A percentile compares a stretch with the other conserved stretches of the same genome.
phyloP scores from a whole-genome alignment of 2,113 vertebrate species.

The Salvelinus fontinalis region DNA sequence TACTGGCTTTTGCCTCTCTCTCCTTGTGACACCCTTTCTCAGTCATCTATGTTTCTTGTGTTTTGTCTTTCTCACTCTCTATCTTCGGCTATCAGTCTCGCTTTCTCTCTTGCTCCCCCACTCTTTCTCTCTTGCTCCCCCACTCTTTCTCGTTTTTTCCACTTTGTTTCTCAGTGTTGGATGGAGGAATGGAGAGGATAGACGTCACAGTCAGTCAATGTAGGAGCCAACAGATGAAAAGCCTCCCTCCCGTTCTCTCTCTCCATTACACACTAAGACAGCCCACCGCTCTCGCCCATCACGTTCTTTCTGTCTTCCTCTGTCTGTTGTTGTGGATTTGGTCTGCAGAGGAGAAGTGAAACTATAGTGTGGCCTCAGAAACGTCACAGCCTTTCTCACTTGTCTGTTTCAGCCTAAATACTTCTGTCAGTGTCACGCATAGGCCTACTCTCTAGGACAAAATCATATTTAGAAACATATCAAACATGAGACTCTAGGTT shows the following conservation, averaged over 20 bases:
- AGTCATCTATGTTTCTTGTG: too few species aligned
- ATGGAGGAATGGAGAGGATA: slow-evolving; percentile 31
- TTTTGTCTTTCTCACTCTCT: too few species aligned
- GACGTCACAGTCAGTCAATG: slow-evolving; percentile 49
- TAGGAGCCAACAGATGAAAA: slow-evolving; percentile 24
- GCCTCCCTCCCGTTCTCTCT: background rate
- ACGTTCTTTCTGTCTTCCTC: background rate
- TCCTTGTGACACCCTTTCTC: background rate
- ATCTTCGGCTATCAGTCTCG: too few species aligned
- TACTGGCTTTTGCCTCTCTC: background rate
- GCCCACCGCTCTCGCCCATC: slow-evolving; percentile 1
- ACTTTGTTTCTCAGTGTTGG: background rate
- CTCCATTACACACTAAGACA: slow-evolving; percentile 2
- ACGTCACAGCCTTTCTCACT: slow-evolving; percentile 8
- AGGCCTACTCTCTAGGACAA: background rate
- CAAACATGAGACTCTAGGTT: background rate
- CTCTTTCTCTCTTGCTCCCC: background rate
- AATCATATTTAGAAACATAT: background rate
- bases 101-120: background rate
- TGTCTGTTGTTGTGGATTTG: slow-evolving; percentile 42
- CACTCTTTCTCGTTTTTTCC: background rate
- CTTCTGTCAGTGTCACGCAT: background rate
- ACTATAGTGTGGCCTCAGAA: slow-evolving; percentile 46
- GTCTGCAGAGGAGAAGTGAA: slow-evolving; percentile 67
- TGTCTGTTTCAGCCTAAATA: slow-evolving; percentile 21